Base-by-base conservation (phyloP, 2,797 vertebrate genomes). In the Synaphobranchus kaupii region DNA sequence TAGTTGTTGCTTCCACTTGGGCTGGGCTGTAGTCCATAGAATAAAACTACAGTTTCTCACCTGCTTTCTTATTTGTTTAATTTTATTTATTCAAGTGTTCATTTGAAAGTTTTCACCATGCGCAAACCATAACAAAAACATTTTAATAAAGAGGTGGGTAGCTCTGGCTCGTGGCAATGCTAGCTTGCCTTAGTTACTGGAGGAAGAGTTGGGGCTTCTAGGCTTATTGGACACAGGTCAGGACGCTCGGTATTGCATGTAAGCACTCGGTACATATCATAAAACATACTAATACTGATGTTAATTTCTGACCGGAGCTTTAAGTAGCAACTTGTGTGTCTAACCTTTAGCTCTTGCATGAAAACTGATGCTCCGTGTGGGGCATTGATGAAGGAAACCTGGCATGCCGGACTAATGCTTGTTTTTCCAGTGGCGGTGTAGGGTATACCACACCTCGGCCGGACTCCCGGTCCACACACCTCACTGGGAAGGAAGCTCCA, bases 281-380 rank as follows among this genome's bases (percentile, higher is more conserved):
- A 50, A 50, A 50, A 50, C 78, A 81, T 81, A 81, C 47, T 47
- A 1, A 81, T n/a, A n/a, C n/a, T n/a, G n/a, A 81, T 48, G 44
- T n/a, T 81, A 81, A 81, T 81, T 48, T 81, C 25, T 81, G 47
- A n/a, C 78, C 47, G 22, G 88, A 86, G 89, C 94, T 93, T 92
- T 94, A 93, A 95, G 93, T 90, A 91, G 92, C 89, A 92, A 92
- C 93, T 93, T 91, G 93, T 93, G 91, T 91, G 91, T 93, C 92
- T 95, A 94, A 94, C 92, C 93, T 94, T 94, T 95, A 94, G 91
- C 93, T 94, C 92, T 92, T 90, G 82, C 48, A 92, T 95, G 95
- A 94, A 95, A 95, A 93, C 92, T 71, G 93, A 95, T 93, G 92
- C 89, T 89, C 89, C 87, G 47, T 89, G 89, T 91, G 84, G 84